A percentile compares a stretch with the other conserved stretches of the same genome.
phyloP scores from a whole-genome alignment of 2,113 vertebrate species.

The Podilymbus podiceps region DNA sequence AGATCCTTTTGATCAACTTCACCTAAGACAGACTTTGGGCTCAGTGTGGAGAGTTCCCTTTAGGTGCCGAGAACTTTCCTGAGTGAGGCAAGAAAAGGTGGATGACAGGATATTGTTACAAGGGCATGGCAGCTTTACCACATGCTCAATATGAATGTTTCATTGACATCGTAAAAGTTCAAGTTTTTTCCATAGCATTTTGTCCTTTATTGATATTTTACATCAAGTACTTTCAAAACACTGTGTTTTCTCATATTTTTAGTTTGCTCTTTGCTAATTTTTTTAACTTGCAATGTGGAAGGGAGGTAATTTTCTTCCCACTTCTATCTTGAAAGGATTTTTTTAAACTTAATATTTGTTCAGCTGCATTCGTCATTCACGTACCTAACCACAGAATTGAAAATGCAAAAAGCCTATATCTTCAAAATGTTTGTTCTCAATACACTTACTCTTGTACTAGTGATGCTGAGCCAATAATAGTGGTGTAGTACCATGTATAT shows the following conservation, averaged over 20 bases:
- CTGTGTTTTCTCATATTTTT: neutral
- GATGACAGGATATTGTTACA: no score
- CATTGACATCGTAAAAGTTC: neutral
- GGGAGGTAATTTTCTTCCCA: neutral
- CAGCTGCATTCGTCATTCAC: neutral
- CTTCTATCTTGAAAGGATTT: neutral
- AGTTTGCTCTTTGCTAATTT: neutral
- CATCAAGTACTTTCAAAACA: neutral
- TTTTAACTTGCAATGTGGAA: neutral
- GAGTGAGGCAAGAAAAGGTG: neutral
- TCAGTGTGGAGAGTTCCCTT: neutral
- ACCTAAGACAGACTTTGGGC: neutral
- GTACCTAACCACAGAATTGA: neutral
- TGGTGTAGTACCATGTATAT: neutral
- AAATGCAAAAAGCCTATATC: neutral
- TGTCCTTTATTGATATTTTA: neutral
- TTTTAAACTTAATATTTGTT: neutral
- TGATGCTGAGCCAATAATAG: neutral
- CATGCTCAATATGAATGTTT: neutral
- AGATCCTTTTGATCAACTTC: neutral
- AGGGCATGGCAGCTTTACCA: neutral
- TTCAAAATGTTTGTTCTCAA: neutral
- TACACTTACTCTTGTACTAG: neutral
- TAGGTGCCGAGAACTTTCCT: neutral
- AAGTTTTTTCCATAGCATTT: neutral